Evolutionary conservation across 2,888 invertebrate species (phyloP).

Genomic region (Cataglyphis cursor): DNA sequence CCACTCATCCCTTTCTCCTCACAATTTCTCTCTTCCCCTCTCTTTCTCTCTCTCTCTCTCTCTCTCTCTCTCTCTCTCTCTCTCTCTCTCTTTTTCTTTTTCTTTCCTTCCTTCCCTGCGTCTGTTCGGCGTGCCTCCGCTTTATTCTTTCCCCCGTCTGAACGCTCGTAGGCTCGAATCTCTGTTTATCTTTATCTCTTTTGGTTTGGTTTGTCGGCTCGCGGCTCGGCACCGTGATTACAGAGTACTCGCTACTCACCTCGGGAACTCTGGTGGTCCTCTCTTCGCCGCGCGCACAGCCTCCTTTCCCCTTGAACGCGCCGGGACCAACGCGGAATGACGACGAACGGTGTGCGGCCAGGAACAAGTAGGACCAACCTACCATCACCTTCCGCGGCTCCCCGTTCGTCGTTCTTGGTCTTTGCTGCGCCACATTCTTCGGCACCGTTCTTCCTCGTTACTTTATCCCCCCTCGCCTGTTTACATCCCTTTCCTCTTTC

Average conservation of each 20-base stretch:
- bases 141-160: conserved; percentile 73
- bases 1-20: conserved; percentile 16
- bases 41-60: conserved; percentile 1
- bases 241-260: conserved; percentile 86
- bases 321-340: conserved; percentile 49
- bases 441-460: conserved; percentile 24
- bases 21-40: conserved; percentile 1
- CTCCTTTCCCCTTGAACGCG: conserved; percentile 26
- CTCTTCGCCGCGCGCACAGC: conserved; percentile 71
- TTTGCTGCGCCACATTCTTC: conserved; percentile 13
- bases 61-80: conserved; percentile 6
- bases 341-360: conserved; percentile 48
- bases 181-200: conserved; percentile 87
- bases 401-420: conserved; percentile 19
- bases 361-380: conserved; percentile 51
- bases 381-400: conserved; percentile 39
- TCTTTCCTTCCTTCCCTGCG: conserved; percentile 49
- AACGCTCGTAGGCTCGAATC: conserved; percentile 85
- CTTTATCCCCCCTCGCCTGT: conserved; percentile 23
- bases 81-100: neutral
- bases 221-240: conserved; percentile 86
- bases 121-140: conserved; percentile 48
- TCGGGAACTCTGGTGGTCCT: conserved; percentile 87
- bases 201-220: conserved; percentile 87
- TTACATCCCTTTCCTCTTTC: neutral